Base-by-base conservation (phyloP, 2,888 invertebrate species). In the Euproctis similis region DNA sequence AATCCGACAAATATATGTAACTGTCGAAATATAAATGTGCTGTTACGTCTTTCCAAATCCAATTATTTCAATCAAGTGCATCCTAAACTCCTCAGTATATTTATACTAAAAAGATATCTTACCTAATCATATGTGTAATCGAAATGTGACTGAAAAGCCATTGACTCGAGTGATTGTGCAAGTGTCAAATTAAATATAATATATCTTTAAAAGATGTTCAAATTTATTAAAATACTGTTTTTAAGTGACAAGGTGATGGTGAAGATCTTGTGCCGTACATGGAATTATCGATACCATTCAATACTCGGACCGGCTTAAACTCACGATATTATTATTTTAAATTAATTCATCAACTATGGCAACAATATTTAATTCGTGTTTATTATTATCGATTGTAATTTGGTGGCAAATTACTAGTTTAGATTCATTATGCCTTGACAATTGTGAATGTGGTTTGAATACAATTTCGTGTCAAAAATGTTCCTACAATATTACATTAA, bases 301-400 rank as follows among this genome's bases (percentile, higher is more conserved):
- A 64, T 71, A 57, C 69, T 75, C 44, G 78, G 75, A 60, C 77
- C 78, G 36, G 74, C 72, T 41, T 78, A 73, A 68, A 53, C 42
- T 24, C 31, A 32, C 43, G 46, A 42, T 27, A 11, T 31, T 41
- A 30, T 25, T 29, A 49, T n/a, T n/a, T n/a, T n/a, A n/a, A n/a
- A n/a, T 28, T 42, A 49, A 34, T 44, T 28, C 47, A 30, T 46
- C 53, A 61, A 69, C 69, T 53, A 84, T 84, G 82, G 78, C 77
- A 68, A 56, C 60, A 46, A 53, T 58, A 48, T 58, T 65, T 38
- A 72, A 62, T 53, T 62, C 62, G 50, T 72, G 59, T 54, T 59
- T 75, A 49, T 52, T 78, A 59, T 55, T 73, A 42, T 59, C 72
- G 49, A 61, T 75, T 50, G 56, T 76, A 53, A 66, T 64, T 46